Evolutionary conservation across 2,113 vertebrate species (phyloP).

Genomic region (Aegithalos caudatus): DNA sequence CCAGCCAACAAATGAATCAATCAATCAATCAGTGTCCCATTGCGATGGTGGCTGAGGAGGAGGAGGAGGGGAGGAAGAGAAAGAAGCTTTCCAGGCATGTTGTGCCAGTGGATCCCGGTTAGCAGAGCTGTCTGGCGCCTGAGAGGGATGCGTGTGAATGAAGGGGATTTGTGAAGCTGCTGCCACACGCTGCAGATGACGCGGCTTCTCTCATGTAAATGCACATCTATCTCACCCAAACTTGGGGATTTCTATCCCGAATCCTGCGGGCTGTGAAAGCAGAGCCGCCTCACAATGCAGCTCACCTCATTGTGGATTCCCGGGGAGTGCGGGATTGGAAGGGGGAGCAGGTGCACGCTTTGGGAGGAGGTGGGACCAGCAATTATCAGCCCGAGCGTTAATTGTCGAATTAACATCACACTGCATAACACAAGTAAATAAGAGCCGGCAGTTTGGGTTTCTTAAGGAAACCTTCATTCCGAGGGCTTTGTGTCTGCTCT

Average conservation of each 20-base stretch:
- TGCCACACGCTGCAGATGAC: not conserved
- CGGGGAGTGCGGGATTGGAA: not conserved
- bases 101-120: not conserved
- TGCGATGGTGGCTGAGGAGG: not conserved
- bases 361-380: not conserved
- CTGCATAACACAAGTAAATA: not conserved
- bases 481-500: not conserved
- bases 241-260: not conserved
- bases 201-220: accelerated
- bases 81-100: not conserved
- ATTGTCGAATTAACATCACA: conserved; percentile 28
- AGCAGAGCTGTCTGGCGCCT: not conserved
- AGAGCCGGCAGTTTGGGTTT: not conserved
- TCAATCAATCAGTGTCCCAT: not conserved
- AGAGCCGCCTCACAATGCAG: accelerated
- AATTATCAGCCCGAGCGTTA: not conserved
- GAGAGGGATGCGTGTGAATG: not conserved
- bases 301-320: conserved; percentile 6
- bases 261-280: not conserved
- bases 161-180: not conserved
- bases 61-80: not conserved
- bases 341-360: conserved; percentile 45
- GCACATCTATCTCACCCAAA: not conserved
- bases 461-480: not conserved
- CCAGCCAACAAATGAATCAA: not conserved